A percentile compares a stretch with the other conserved stretches of the same genome.
Evolutionary conservation across 1,140 invertebrate genomes (phyloP).

Genomic region (Diorhabda elongata): DNA sequence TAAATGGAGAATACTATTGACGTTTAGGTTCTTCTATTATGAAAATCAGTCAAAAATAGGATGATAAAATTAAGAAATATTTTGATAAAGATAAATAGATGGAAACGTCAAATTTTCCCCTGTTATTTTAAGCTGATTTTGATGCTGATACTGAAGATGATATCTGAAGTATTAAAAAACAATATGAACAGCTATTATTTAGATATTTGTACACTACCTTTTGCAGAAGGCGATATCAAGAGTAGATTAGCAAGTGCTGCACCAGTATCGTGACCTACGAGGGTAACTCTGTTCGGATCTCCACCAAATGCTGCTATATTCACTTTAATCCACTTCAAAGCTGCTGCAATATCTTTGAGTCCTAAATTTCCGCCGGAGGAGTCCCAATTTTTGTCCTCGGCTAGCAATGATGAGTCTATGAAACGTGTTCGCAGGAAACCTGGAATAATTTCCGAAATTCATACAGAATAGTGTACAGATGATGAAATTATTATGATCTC

Average conservation of each 20-base stretch:
- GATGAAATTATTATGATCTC: too few relatives aligned
- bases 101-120: too few relatives aligned
- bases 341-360: slow-evolving; percentile 70
- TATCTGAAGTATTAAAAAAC: too few relatives aligned
- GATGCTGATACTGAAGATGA: too few relatives aligned
- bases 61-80: too few relatives aligned
- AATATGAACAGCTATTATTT: too few relatives aligned
- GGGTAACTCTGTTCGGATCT: slow-evolving; percentile 72
- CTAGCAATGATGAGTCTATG: slow-evolving; percentile 42
- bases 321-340: slow-evolving; percentile 68
- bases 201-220: slow-evolving; percentile 49
- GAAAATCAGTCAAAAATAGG: too few relatives aligned
- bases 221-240: slow-evolving; percentile 67
- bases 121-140: too few relatives aligned
- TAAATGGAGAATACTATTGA: too few relatives aligned
- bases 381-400: slow-evolving; percentile 5
- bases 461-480: too few relatives aligned
- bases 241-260: slow-evolving; percentile 82
- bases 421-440: slow-evolving; percentile 67
- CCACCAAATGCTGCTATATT: slow-evolving; percentile 79
- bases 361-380: slow-evolving; percentile 62
- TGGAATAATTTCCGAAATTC: slow-evolving; percentile 43
- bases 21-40: too few relatives aligned
- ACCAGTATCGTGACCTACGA: slow-evolving; percentile 84
- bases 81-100: too few relatives aligned